These are phyloP conservation scores for Gambelia wislizenii DNA, from an alignment of 2,797 vertebrate genomes.

Conservation along the genomic window DNA sequence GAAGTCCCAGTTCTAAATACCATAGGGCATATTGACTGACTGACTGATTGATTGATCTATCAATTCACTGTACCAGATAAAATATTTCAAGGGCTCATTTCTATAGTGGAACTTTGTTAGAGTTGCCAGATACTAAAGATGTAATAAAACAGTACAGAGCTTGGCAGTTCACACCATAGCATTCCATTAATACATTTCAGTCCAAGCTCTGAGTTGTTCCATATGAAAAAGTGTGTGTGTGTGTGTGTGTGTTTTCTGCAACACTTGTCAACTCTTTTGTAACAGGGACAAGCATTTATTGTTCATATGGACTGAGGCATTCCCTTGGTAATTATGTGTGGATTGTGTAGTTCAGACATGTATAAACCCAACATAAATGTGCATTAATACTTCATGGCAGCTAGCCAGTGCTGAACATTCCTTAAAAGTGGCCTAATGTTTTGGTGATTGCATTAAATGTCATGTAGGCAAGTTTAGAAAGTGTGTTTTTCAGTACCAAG, in stretches of 20 bases:
- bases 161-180: background rate
- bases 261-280: slow-evolving; percentile 21
- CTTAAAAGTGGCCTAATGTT: slow-evolving; percentile 12
- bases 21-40: background rate
- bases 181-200: slow-evolving; percentile 30
- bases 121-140: background rate
- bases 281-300: slow-evolving; percentile 9
- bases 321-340: background rate
- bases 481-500: background rate
- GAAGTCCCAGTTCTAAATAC: slow-evolving; percentile 35
- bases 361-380: rapidly evolving
- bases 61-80: slow-evolving; percentile 5
- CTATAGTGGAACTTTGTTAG: background rate
- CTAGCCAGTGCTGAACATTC: background rate
- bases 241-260: background rate
- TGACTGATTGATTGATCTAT: background rate
- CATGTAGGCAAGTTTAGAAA: slow-evolving; percentile 8
- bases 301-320: slow-evolving; percentile 29
- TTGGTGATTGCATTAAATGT: slow-evolving; percentile 28
- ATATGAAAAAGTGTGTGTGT: background rate
- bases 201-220: background rate
- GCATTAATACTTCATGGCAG: background rate
- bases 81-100: slow-evolving; percentile 33
- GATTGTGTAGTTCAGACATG: slow-evolving; percentile 18
- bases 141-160: background rate